phyloP scores from a whole-genome alignment of 2,888 invertebrate species.

The Ashinkailepas kermadecensis region DNA sequence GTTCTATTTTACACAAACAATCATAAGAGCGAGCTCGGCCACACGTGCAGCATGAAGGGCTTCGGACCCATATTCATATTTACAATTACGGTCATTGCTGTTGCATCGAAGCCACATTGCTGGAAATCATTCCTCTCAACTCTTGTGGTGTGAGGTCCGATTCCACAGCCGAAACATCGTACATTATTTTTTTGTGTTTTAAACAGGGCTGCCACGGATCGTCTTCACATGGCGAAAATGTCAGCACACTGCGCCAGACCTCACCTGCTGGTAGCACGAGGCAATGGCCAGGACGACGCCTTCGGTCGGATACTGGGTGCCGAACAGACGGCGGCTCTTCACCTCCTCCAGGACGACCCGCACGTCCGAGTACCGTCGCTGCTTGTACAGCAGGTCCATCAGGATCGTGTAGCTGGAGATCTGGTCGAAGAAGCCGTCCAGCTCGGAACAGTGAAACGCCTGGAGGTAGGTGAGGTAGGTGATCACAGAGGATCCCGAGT shows the following conservation, averaged over 20 bases:
- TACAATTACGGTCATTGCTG: too few relatives aligned
- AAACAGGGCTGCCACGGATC: background rate
- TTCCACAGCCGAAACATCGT: too few relatives aligned
- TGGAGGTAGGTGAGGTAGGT: slow-evolving; percentile 40
- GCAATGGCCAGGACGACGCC: slow-evolving; percentile 57
- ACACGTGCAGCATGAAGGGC: too few relatives aligned
- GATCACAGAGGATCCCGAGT: background rate
- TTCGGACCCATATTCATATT: too few relatives aligned
- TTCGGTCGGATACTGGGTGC: slow-evolving; percentile 59
- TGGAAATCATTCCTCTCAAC: too few relatives aligned
- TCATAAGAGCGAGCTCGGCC: too few relatives aligned
- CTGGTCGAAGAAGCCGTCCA: slow-evolving; percentile 64
- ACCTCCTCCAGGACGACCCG: slow-evolving; percentile 56
- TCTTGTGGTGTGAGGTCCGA: too few relatives aligned
- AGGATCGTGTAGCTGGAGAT: slow-evolving; percentile 57
- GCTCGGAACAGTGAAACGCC: slow-evolving; percentile 55
- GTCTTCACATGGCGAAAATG: too few relatives aligned
- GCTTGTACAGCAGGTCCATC: slow-evolving; percentile 61
- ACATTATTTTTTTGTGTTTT: too few relatives aligned
- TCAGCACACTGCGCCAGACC: too few relatives aligned
- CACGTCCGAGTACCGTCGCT: slow-evolving; percentile 59
- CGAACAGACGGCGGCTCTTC: slow-evolving; percentile 53
- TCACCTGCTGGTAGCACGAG: slow-evolving; percentile 63
- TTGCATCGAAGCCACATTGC: too few relatives aligned
- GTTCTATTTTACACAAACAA: too few relatives aligned